Base-by-base conservation (phyloP, 2,888 invertebrate species). In the Drosophila kanekoi region DNA sequence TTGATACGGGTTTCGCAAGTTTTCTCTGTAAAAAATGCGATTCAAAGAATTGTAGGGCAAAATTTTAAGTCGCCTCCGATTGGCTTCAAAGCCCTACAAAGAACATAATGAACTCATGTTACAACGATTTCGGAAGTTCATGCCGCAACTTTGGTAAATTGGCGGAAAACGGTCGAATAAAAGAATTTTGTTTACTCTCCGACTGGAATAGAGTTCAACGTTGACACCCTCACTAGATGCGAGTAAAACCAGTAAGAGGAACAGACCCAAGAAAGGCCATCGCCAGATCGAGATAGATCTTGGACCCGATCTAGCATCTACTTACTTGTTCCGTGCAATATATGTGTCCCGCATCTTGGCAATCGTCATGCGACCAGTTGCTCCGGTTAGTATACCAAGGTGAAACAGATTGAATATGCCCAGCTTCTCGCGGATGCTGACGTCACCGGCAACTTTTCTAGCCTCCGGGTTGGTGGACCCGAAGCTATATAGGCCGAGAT, bases 391-490 rank as follows among this genome's bases (percentile, higher is more conserved):
- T 0, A 44, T 1, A 4, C 77, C 61, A 10, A 69, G 3, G 6
- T 87, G 70, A 0, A 70, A 23, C 10, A 58, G 2, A 4, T 68
- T 56, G 2, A 52, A 43, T 0, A 10, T 5, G 0, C 65, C 70
- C 1, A 56, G 18, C 4, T 45, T 23, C 6, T 76, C 59, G 6
- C 64, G 54, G 0, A 53, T 13, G 1, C 72, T 72, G 2, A 87
- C 5, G 0, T 82, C 88, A 1, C 86, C 81, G 2, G 16, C 41
- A 2, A 70, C 28, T 1, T 5, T 10, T 0, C 11, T 35, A 0
- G 16, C 9, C 1, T 47, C 6, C 0, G 72, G 65, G 2, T 48
- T 62, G 0, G 48, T 69, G 3, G 62, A 32, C 8, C 62, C 81
- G 16, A 60, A 83, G 4, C 37, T 62, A 40, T 54, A 59, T 1